Evolutionary conservation across 2,797 vertebrate genomes (phyloP), one percentile per base, ranked within the genome.

Genomic region (Anabas testudineus): DNA sequence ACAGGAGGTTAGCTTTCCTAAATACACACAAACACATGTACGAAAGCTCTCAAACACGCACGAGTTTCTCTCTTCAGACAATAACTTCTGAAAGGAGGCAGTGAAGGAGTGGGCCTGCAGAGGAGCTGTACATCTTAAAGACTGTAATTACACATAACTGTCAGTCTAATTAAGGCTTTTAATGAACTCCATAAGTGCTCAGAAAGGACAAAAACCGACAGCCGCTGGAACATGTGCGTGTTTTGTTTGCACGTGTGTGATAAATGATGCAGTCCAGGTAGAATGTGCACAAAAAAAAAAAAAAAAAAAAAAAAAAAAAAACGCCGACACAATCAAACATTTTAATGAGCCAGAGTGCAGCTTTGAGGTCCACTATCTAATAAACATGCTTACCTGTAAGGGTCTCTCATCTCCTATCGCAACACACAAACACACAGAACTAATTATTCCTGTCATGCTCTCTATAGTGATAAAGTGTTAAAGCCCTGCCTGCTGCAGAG

Each of bases 91-190:
- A 85, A 74, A 66, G 67, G 64, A 85, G 84, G 78, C 67, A 74
- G 86, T 74, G 74, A 87, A 72, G 67, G 81, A 84, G 86, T 69
- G 88, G 84, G 84, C 80, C 66, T 74, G 84, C 84, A 70, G 85
- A 83, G 78, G 67, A 88, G 85, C 85, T 72, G 86, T 88, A 87
- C 90, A 87, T 93, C 87, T 91, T 93, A 93, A 93, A 93, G 88
- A 90, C 91, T 91, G 91, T 93, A 94, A 94, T 94, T 93, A 93
- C 87, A 93, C 90, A 87, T 82, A 91, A 89, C 87, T 90, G 91
- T 92, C 91, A 86, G 81, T 90, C 90, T 94, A 94, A 94, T 94
- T 94, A 94, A 91, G 70, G 89, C 85, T 90, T 91, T 89, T 93
- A 92, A 94, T 93, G 91, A 94, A 93, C 89, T 89, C 89, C 64